Evolutionary conservation across 1,140 invertebrate genomes (phyloP).

Genomic region (Drosophila fuyamai): DNA sequence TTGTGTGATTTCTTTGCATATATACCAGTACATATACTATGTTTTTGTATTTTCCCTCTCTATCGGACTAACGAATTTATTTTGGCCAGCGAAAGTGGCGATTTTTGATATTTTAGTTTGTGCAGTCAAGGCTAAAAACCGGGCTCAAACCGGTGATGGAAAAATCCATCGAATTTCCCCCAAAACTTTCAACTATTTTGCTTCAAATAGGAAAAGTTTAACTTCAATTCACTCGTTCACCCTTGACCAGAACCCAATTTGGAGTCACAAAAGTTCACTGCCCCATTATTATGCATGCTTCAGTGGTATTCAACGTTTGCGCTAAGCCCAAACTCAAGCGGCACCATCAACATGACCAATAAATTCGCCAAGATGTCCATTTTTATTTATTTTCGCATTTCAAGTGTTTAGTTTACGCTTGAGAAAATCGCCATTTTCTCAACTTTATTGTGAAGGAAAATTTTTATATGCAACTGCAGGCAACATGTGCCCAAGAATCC

Average conservation of each 20-base stretch:
- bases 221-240: conserved; percentile 12
- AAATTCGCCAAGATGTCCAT: conserved; percentile 79
- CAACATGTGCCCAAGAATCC: conserved; percentile 60
- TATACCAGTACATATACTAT: neutral
- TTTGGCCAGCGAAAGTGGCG: conserved; percentile 31
- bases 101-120: conserved; percentile 18
- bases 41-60: conserved; percentile 12
- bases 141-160: conserved; percentile 2
- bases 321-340: conserved; percentile 33
- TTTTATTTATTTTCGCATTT: conserved; percentile 82
- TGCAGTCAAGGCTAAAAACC: conserved; percentile 26
- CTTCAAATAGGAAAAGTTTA: conserved; percentile 5
- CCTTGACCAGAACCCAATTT: conserved; percentile 34
- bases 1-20: conserved; percentile 41
- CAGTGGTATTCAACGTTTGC: conserved; percentile 71
- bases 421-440: conserved; percentile 82
- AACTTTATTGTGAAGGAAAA: conserved; percentile 69
- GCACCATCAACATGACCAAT: conserved; percentile 55
- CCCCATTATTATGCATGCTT: conserved; percentile 74
- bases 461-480: conserved; percentile 54
- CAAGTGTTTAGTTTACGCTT: conserved; percentile 82
- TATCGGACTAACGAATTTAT: conserved; percentile 32
- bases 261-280: conserved; percentile 46
- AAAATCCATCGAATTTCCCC: conserved; percentile 10
- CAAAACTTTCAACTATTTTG: conserved; percentile 3